Base-by-base conservation (phyloP, 30 jellyfish, hydroid and myxozoan species). In the Rhopilema esculentum region DNA sequence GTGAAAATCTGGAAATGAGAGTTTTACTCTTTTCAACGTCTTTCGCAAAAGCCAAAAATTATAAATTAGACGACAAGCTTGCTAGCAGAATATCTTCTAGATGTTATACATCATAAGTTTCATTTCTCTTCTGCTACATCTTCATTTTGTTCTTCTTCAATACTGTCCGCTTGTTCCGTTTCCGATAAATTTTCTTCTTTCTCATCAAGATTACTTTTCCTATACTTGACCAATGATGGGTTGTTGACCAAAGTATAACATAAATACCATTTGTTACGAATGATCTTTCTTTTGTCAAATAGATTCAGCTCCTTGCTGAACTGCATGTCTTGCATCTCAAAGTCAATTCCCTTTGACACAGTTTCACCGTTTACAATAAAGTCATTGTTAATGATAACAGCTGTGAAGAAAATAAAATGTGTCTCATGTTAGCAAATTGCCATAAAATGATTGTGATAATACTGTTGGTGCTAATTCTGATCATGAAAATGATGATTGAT, bases 201-300 rank as follows among this genome's bases (percentile, higher is more conserved):
- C 8, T 63, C 72, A 63, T 63, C 72, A 19, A 63, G 28, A 4
- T 63, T 19, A 17, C 29, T 2, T 63, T 17, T 63, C 72, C 72
- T 7, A 8, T 19, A 63, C 17, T 63, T 63, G 4, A 17, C 72
- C n/a, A 63, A 63, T 6, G 28, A 19, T 2, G 72, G 72, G 17
- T 63, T 63, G 72, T 63, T 63, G 8, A 63, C 72, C n/a, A 63
- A 63, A 1, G 72, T 63, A 24, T 63, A 63, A 17, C 6, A 63
- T 24, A 63, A 63, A 63, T 63, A 6, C 72, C 72, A 63, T 63
- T 63, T 63, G 29, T 63, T 63, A 6, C 72, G 72, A 63, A 63
- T 17, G 8, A 6, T 63, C 29, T 63, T 63, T 63, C 72, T 7
- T n/a, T n/a, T 7, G 72, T 63, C 72, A 63, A 19, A 63, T 2